Base-by-base conservation (phyloP, 23 tunicate species). In the Halocynthia aurantium region DNA sequence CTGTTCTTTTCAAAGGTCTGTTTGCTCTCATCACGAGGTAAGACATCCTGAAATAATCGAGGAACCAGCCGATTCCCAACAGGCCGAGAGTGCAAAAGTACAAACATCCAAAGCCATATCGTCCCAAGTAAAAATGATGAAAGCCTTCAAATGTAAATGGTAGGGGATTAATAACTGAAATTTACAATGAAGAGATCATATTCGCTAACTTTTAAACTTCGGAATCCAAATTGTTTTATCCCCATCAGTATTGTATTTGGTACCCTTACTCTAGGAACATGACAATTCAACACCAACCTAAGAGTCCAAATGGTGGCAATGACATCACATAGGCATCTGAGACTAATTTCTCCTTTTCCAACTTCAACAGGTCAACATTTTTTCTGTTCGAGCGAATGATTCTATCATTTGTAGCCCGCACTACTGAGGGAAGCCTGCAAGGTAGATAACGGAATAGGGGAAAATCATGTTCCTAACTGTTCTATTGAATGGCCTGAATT, bases 31-130 rank as follows among this genome's bases (percentile, higher is more conserved):
- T 49, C 15, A 65, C 70, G 31, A 65, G 70, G 31, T 65, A 49
- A 65, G 70, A 65, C 70, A 65, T 65, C 31, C 70, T 40, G 31
- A 65, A 65, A 49, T 20, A 65, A 65, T 65, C 70, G 10, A 65
- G 70, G 19, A 65, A 20, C 70, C 70, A 65, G 9, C 70, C 70
- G 31, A 65, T 20, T 65, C 70, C 70, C 49, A 65, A 15, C 19
- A 65, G 31, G 10, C 70, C 70, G 10, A 65, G 31, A 20, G 70
- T 65, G 31, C 70, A 65, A 15, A 65, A 65, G 31, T 65, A 65
- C 19, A 65, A 15, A 65, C 10, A 9, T 65, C 70, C 70, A 2
- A 65, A 65, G 15, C 70, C 70, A 65, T 20, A 65, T 65, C 70
- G 70, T 10, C 31, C 10, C 10, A 65, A 49, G 31, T 65, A 65